Evolutionary conservation across 2,888 invertebrate species (phyloP).

Genomic region (Lampropteryx suffumata): DNA sequence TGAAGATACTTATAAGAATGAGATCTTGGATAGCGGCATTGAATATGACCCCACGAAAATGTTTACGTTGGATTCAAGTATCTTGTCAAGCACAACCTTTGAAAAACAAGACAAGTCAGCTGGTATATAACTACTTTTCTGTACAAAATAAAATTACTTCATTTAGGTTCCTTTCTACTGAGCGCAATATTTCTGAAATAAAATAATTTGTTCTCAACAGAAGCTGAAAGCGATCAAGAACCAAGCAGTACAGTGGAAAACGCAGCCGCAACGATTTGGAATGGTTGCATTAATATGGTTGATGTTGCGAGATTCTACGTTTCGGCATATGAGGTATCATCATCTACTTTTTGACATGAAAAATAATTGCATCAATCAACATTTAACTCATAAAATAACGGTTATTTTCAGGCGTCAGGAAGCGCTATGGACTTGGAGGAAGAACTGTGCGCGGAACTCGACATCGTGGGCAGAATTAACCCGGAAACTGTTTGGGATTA

Average conservation of each 20-base stretch:
- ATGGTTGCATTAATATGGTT: conserved; percentile 93
- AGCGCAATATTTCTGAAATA: neutral
- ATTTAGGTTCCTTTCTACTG: no score
- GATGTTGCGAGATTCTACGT: conserved; percentile 95
- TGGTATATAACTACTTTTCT: conserved; percentile 40
- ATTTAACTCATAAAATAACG: neutral
- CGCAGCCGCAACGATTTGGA: conserved; percentile 85
- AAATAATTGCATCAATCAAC: no score
- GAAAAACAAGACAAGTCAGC: conserved; percentile 59
- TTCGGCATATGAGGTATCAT: conserved; percentile 87
- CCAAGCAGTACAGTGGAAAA: conserved; percentile 89
- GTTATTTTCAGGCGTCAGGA: conserved; percentile 76
- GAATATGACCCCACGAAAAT: conserved; percentile 62
- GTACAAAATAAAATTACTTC: no score
- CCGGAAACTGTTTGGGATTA: conserved; percentile 97
- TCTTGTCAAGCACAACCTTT: conserved; percentile 50
- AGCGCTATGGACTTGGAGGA: conserved; percentile 86
- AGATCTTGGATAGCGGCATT: conserved; percentile 53
- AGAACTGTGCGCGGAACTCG: conserved; percentile 89
- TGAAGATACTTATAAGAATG: conserved; percentile 64
- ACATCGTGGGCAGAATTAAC: conserved; percentile 95
- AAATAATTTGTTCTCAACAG: conserved; percentile 42
- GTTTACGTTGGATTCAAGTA: conserved; percentile 55
- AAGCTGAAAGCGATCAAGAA: conserved; percentile 88
- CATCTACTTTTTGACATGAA: no score